Base-by-base conservation (phyloP, 2,797 vertebrate genomes). In the Muraenolepis orangiensis region DNA sequence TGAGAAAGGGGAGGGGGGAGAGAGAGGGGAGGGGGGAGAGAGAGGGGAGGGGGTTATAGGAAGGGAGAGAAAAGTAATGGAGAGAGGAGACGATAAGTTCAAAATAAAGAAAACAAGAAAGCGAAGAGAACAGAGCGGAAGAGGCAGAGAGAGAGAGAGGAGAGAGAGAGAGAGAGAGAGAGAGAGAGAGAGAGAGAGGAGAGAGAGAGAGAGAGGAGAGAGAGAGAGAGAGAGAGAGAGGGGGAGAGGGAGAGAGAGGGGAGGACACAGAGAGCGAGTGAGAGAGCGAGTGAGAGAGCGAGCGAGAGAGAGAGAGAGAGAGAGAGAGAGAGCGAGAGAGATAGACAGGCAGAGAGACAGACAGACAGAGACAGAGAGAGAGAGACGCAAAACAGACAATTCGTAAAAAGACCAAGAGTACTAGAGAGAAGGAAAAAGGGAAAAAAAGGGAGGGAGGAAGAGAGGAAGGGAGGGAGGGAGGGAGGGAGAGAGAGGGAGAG, bases 331-430 rank as follows among this genome's bases (percentile, higher is more conserved):
- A n/a, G 69, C 4, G 3, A 69, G 23, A 26, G n/a, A 20, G 18
- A 64, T 30, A 61, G 46, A 42, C 26, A 57, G 16, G 20, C 28
- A 72, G 26, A 66, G 26, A 32, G 14, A 34, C 4, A 31, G 68
- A 34, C 31, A 18, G 68, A 84, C 7, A 61, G 76, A 85, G 81
- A 8, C 36, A 34, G 20, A 34, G 34, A 75, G 72, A 84, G 73
- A 76, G 72, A 72, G 76, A 86, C 18, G 81, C 79, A 81, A 88
- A 87, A 89, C 87, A 84, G 86, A 88, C 30, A 69, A 40, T 36
- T 23, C 18, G 30, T 28, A 30, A 30, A 67, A 26, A 12, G 64
- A 68, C 14, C 38, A 32, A 61, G 61, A 30, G 26, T 32, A 23
- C 38, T 16, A 72, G 82, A 88, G 87, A 89, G 88, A 30, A 23